Evolutionary conservation across 1,140 invertebrate species (phyloP), one percentile per base, ranked within the genome.

Genomic region (Palaemon carinicauda): DNA sequence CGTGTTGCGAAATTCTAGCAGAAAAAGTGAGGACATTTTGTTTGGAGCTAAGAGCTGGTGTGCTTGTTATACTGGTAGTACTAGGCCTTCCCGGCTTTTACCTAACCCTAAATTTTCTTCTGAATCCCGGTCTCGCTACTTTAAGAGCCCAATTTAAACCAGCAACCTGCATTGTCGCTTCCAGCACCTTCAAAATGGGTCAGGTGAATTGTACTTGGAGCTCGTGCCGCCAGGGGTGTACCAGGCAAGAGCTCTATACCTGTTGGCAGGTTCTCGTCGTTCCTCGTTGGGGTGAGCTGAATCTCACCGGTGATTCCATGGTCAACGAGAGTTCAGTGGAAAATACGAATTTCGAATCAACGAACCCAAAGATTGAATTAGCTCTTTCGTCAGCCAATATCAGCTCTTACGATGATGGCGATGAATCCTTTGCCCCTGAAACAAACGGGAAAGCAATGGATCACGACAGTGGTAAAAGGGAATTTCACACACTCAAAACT

Each of bases 211-310:
- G 86, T 69, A 77, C 27, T 7, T 87, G 86, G 86, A 87, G 86
- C 51, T 87, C 86, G 0, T 87, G 86, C 29, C 74, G 80, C 0
- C 80, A 87, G 33, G 86, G 86, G 0, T 87, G 86, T 54, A 87
- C 86, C 12, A 50, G 2, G 5, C 21, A 14, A 10, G 65, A 78
- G 24, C 9, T 87, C 10, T 82, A 69, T 51, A 7, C 31, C 2
- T 87, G 86, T 33, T 81, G 86, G 86, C 79, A 82, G 50, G 73
- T 87, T 15, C 31, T 82, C 17, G 79, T 87, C 4, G 31, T 71
- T 24, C 17, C 41, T 15, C 56, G 79, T 15, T 24, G 14, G 33
- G 24, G 15, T 4, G 21, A 80, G 21, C 24, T 21, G 15, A 54
- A 53, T 19, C 27, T 33, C 19, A 15, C 50, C 51, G 14, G 14